Evolutionary conservation across 2,888 invertebrate genomes (phyloP), one percentile per base, ranked within the genome.

Genomic region (Empis livida): DNA sequence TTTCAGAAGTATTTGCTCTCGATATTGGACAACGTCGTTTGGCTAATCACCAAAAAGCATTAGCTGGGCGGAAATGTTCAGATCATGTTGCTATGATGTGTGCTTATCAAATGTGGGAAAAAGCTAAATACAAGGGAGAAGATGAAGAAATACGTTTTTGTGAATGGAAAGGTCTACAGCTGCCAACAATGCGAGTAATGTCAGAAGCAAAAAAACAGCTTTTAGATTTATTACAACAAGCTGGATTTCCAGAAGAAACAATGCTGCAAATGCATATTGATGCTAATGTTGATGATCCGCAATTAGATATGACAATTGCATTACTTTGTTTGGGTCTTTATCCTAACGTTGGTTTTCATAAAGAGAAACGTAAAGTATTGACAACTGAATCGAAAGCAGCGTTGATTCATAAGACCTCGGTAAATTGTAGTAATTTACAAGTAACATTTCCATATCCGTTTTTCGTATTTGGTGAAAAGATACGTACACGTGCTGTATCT

Each of bases 381-480:
- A 97, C 97, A 1, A 91, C 91, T 0, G 97, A 96, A 71, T 89
- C 92, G 47, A 94, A 92, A 64, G 82, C 88, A 0, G 97, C 97
- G 0, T 73, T 99, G 2, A 86, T 99, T 51, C 94, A 96, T 71
- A 97, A 96, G 70, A 91, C 93, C 0, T 97, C 96, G 0, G 94
- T 97, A 4, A 95, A 96, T 72, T 92, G 91, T 67, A 84, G 82
- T 57, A 88, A 87, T 63, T 72, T 78, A 44, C 87, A 87, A 44
- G 82, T 86, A 49, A 77, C 77, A 53, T 96, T 96, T 62, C 86
- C 89, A 0, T 94, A 88, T 53, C 97, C 97, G 0, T 85, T 95
- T 65, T 95, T 99, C 65, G 89, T 99, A 48, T 99, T 97, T 67
- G 95, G 96, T 0, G 97, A 99, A 72, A 99, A 99, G 76, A 91